Evolutionary conservation across 2,113 vertebrate genomes (phyloP).

Genomic region (Prunella himalayana): DNA sequence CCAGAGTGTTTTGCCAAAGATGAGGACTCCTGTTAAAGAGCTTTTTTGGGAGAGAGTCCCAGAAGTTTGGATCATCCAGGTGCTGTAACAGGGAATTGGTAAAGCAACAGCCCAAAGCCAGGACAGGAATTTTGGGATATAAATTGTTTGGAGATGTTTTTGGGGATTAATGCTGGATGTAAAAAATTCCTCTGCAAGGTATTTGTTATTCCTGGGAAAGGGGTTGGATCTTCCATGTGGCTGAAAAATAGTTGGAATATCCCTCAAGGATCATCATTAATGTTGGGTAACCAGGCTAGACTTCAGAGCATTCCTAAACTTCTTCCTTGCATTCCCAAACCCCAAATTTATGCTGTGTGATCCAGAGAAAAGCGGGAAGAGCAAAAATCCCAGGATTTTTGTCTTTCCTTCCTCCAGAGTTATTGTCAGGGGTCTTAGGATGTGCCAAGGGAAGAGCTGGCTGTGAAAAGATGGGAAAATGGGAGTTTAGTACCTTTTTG

Average conservation of each 20-base stretch:
- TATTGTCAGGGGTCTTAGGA: background rate
- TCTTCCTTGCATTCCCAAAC: background rate
- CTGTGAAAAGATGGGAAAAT: background rate
- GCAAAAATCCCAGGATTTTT: background rate
- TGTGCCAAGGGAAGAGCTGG: background rate
- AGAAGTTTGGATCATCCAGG: background rate
- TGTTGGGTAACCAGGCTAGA: background rate
- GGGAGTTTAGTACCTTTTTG: background rate
- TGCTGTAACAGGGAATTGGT: background rate
- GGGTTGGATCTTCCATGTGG: background rate
- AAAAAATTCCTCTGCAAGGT: background rate
- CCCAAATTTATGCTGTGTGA: rapidly evolving
- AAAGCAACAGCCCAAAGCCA: background rate
- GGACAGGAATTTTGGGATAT: background rate
- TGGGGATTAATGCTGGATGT: background rate
- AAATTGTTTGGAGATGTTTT: background rate
- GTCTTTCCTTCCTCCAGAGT: background rate
- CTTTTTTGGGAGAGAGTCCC: background rate
- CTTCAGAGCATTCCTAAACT: background rate
- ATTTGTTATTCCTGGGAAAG: background rate
- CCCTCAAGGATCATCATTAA: background rate
- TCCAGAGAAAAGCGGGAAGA: background rate
- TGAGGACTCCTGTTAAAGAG: background rate
- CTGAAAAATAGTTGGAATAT: background rate
- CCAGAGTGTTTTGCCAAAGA: background rate